These are phyloP conservation scores for Didymodactylos carnosus DNA, from an alignment of 2,888 invertebrate species.

Conservation along the genomic window DNA sequence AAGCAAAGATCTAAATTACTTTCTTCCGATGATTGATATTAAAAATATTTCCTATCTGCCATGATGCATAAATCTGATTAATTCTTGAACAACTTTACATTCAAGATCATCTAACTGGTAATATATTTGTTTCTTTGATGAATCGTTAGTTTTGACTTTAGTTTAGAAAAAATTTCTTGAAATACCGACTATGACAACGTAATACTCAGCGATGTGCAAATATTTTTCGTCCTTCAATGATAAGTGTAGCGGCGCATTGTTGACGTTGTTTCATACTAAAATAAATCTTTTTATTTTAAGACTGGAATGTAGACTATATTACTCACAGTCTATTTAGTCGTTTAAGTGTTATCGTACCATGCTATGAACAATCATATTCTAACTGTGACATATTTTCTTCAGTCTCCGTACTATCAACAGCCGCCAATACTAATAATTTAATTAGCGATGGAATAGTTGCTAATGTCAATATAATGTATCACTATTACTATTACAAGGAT, in stretches of 20 bases:
- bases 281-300: no score
- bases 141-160: background rate
- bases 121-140: background rate
- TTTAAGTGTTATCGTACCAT: no score
- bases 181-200: background rate
- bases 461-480: no score
- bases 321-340: no score
- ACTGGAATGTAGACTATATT: no score
- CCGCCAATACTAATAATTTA: no score
- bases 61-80: background rate
- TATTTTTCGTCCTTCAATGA: background rate
- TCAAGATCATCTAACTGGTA: background rate
- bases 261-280: background rate
- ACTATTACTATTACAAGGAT: no score
- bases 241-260: background rate
- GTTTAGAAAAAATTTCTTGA: background rate
- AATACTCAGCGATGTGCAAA: background rate
- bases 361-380: no score
- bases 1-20: background rate
- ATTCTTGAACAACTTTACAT: background rate
- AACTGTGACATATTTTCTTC: no score
- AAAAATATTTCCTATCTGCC: background rate
- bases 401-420: no score
- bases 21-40: rapidly evolving
- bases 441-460: no score